phyloP scores from a whole-genome alignment of 2,797 vertebrate species.

The Crenuchus spilurus region DNA sequence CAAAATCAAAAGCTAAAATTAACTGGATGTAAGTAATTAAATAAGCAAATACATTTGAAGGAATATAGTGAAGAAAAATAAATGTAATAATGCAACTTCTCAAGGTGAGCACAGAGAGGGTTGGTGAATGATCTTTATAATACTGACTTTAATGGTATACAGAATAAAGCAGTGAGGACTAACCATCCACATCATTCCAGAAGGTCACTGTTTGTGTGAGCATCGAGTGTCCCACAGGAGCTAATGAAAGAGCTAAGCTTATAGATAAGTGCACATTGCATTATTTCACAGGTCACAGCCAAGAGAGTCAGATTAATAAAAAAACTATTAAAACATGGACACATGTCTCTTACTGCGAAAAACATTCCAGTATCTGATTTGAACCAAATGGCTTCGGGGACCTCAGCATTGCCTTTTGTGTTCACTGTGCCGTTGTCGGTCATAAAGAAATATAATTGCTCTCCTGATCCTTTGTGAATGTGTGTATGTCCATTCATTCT shows the following conservation, averaged over 20 bases:
- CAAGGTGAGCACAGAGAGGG: no score
- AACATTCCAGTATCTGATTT: conserved; percentile 31
- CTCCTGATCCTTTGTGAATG: background rate
- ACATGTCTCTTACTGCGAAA: conserved; percentile 34
- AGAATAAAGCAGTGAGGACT: conserved; percentile 39
- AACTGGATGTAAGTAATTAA: no score
- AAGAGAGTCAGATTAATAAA: conserved; percentile 24
- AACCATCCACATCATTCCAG: conserved; percentile 56
- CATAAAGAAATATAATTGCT: conserved; percentile 2
- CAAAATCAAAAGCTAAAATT: no score
- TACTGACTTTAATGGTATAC: conserved; percentile 53
- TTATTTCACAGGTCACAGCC: conserved; percentile 47
- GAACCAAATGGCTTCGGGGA: background rate
- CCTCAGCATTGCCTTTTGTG: background rate
- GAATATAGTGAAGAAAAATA: no score
- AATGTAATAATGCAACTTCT: no score
- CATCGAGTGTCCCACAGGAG: conserved; percentile 16
- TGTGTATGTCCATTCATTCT: background rate
- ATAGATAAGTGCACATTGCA: conserved; percentile 41
- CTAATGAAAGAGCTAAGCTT: conserved; percentile 50
- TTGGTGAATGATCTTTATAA: no score
- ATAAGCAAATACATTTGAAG: no score
- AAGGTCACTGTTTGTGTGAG: conserved; percentile 54
- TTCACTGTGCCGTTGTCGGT: background rate
- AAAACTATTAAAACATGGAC: conserved; percentile 12